Evolutionary conservation across 2,888 invertebrate species (phyloP).

Genomic region (Escarpia spicata): DNA sequence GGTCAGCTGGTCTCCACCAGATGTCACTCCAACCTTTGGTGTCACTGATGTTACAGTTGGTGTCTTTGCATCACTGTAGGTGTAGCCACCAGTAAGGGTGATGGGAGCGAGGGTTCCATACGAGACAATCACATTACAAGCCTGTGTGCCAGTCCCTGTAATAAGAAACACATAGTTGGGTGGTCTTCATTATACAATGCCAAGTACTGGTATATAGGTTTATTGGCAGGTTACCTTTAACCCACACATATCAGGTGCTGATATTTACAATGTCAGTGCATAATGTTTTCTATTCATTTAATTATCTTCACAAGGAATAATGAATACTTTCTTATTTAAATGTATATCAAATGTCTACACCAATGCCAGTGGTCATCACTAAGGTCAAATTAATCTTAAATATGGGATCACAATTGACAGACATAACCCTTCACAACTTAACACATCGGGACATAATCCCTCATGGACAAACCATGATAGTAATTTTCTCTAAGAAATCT

Average conservation of each 20-base stretch:
- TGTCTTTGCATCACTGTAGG: slow-evolving; percentile 43
- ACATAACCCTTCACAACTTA: too few relatives aligned
- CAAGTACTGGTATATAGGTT: not conserved
- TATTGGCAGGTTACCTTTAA: not conserved
- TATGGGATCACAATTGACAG: too few relatives aligned
- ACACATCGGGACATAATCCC: too few relatives aligned
- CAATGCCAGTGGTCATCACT: too few relatives aligned
- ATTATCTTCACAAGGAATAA: too few relatives aligned
- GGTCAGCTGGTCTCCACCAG: slow-evolving; percentile 54
- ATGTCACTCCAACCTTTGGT: slow-evolving; percentile 53
- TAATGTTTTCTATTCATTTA: too few relatives aligned
- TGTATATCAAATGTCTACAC: too few relatives aligned
- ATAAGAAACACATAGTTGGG: not conserved
- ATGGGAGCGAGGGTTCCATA: not conserved
- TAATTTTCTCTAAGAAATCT: too few relatives aligned
- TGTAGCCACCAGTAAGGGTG: slow-evolving; percentile 25
- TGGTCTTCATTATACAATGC: not conserved
- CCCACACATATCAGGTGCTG: not conserved
- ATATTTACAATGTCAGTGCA: too few relatives aligned
- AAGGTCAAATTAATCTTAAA: too few relatives aligned
- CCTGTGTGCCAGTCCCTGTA: not conserved
- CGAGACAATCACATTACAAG: not conserved
- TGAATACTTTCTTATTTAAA: too few relatives aligned
- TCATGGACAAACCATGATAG: too few relatives aligned
- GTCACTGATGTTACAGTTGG: slow-evolving; percentile 48